Evolutionary conservation across 2,113 vertebrate genomes (phyloP), one percentile per base, ranked within the genome.

Genomic region (Accipiter virgatus): DNA sequence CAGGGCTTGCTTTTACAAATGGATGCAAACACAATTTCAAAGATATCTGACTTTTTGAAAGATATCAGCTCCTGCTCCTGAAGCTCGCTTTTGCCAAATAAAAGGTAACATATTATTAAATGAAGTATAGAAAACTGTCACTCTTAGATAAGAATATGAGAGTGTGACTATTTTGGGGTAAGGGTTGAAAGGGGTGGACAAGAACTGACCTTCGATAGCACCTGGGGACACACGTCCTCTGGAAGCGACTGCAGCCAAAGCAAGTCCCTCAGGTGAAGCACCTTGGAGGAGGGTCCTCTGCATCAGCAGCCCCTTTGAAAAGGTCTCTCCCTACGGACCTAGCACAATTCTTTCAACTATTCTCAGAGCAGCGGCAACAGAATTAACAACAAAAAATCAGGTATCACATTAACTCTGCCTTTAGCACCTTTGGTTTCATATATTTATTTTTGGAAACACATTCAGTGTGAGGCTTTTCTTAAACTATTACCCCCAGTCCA

Each of bases 391-490:
- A 26, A 70, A 74, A 84, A 66, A 31, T 36, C 65, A 63, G 52
- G 10, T 42, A 68, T 26, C 63, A 10, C 61, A 21, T 73, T 73
- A 87, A 65, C 40, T 53, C 78, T 82, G 74, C 78, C 89, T 75
- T 95, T 77, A 95, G 78, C 77, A 81, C 81, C 45, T 94, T 62
- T 32, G 47, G 13, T 68, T 91, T 86, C 74, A 67, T 19, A 3
- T 53, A 86, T 58, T 75, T 85, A 50, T 79, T 95, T 95, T 75
- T 79, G 66, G 83, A 81, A 93, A 89, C n/a, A 18, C 31, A 47
- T 94, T 74, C 40, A 50, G 40, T 68, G 43, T 0, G 1, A 15
- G 50, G 55, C 21, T 87, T 88, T 86, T 93, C 92, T 88, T 86
- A 93, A 93, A 80, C 38, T 74, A 32, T 81, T 84, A 74, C 61